Base-by-base conservation (phyloP, 2,888 invertebrate species). In the Hedychridium roseum region DNA sequence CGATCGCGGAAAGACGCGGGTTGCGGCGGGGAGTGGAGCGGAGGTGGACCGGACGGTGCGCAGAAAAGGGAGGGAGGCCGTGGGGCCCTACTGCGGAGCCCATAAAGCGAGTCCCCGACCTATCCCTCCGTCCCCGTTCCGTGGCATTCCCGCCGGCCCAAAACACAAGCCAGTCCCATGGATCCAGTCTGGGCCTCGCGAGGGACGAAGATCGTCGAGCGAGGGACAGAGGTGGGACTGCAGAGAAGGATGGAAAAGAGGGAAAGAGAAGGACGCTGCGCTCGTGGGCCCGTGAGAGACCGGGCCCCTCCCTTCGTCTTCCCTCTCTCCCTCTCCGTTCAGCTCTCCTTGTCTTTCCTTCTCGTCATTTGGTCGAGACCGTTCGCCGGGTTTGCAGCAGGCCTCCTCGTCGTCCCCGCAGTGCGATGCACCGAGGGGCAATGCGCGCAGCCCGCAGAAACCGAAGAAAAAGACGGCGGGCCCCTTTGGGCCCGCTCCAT, bases 71-170 rank as follows among this genome's bases (percentile, higher is more conserved):
- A 27, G 27, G 12, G 27, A 27, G 3, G 2, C 27, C n/a, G 27
- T 12, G 27, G 27, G 27, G 27, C 3, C 12, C 34, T 31, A 45
- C 44, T 21, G 40, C 32, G 32, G 44, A 52, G 49, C 53, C 60
- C 55, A 57, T 63, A 63, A 56, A 63, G 54, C 62, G 50, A 63
- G 62, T 66, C 69, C 60, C 73, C 71, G 72, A 71, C 73, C 73
- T 73, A 72, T 73, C 71, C 68, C 62, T 53, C 55, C 54, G 60
- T 53, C 50, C 50, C 43, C 42, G 43, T 55, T 36, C 54, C 64
- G 57, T 60, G 62, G 64, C 71, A 70, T 74, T 73, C 72, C 68
- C 71, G 68, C 65, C 54, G 73, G 68, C 74, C 74, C 68, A 73
- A 73, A 73, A 68, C 65, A 46, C 66, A 56, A 57, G 54, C 64